Base-by-base conservation (phyloP, 1,140 invertebrate genomes). In the Ostrea denselamellosa region DNA sequence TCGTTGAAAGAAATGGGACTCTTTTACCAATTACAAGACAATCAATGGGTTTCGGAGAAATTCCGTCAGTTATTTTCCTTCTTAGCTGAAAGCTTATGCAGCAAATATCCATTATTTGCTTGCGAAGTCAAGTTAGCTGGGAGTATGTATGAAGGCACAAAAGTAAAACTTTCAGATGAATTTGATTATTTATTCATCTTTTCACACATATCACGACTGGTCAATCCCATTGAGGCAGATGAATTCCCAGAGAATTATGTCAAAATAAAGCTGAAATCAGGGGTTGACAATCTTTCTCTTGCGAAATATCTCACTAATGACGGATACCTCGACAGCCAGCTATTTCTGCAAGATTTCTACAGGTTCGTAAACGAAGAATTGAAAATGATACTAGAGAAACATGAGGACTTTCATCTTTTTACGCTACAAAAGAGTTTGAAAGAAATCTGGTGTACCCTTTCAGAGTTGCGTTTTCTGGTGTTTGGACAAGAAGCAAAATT, bases 131-230 rank as follows among this genome's bases (percentile, higher is more conserved):
- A 28, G 25, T 34, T 71, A 22, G 87, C 68, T n/a, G 87, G 87
- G 3, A 88, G 87, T 62, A 53, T 44, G 28, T 81, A 62, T 51
- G 87, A 88, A 83, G 87, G 84, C 51, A 88, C 87, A 3, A 88
- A 88, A 71, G 87, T 88, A 3, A 54, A 58, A 22, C 7, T 85
- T 81, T 84, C 83, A 81, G 71, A 88, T 62, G 87, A 88, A 52
- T 88, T 85, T 85, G 87, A 88, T 54, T 88, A 85, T 58, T n/a
- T 77, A 19, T 88, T 84, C 51, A 85, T 44, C 17, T 51, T 88
- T 5, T 44, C 54, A n/a, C 22, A 88, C 28, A 81, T 88, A 14
- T 25, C 19, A 12, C 22, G 68, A 10, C 25, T 56, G 14, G 65
- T 88, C 52, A 5, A 34, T 10, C 71, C 87, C 9, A 53, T 58